Percentiles rank a stretch among this genome's conserved stretches.
Evolutionary conservation across 2,113 vertebrate species (phyloP).

Genomic region (Macrotis lagotis): DNA sequence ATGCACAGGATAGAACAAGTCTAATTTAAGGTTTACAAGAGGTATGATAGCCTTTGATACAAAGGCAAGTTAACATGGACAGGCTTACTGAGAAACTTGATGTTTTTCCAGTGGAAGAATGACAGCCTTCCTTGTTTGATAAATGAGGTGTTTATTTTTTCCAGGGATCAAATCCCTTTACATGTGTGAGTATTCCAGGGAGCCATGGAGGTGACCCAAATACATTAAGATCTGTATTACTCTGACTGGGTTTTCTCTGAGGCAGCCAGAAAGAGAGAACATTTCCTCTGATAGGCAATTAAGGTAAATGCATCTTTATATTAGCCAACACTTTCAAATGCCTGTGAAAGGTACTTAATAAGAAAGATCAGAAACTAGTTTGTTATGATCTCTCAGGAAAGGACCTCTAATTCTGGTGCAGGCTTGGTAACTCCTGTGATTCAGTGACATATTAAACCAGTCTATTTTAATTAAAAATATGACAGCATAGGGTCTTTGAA

Average conservation of each 20-base stretch:
- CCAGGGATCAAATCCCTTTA: neutral
- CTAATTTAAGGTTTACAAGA: neutral
- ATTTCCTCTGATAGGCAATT: conserved; percentile 14
- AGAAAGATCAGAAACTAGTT: neutral
- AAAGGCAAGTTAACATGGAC: neutral
- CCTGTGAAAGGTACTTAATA: conserved; percentile 13
- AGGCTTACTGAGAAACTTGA: neutral
- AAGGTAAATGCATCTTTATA: conserved; percentile 44
- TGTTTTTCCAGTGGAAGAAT: neutral
- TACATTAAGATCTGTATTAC: neutral
- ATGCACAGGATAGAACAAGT: conserved; percentile 20
- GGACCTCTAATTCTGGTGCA: neutral
- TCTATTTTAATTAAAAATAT: neutral
- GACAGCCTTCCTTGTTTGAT: conserved; percentile 10
- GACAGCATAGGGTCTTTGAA: neutral
- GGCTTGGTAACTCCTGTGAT: neutral
- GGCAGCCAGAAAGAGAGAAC: neutral
- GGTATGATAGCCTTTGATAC: neutral
- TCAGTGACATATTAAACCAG: neutral
- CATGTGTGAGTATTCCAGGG: neutral
- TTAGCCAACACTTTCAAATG: neutral
- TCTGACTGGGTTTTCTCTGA: conserved; percentile 10
- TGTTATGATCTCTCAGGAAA: neutral
- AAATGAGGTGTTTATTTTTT: conserved; percentile 1
- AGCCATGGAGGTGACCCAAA: neutral